phyloP scores from a whole-genome alignment of 2,888 invertebrate genomes.

The Allophyes oxyacanthae region DNA sequence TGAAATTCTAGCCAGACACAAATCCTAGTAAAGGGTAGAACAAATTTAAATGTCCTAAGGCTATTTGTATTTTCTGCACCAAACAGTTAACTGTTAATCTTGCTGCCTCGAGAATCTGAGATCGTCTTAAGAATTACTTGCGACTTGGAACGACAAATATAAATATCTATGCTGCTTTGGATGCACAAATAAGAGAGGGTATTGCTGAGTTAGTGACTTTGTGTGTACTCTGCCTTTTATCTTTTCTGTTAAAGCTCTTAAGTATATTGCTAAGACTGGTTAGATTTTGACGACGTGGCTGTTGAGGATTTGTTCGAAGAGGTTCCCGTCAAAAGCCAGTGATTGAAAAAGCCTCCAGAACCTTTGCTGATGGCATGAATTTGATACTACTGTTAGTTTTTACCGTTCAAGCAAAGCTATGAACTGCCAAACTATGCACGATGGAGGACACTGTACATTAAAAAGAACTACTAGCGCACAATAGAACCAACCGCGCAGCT shows the following conservation, averaged over 20 bases:
- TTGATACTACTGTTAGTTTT: too few species aligned
- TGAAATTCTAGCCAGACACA: conserved; percentile 54
- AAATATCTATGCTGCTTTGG: conserved; percentile 28
- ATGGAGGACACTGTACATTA: too few species aligned
- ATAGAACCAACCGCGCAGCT: too few species aligned
- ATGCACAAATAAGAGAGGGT: conserved; percentile 20
- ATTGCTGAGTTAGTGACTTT: conserved; percentile 17
- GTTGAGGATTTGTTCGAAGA: too few species aligned
- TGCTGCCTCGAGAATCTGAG: conserved; percentile 50
- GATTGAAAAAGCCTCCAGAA: too few species aligned
- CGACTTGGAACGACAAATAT: conserved; percentile 20
- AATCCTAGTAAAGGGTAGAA: conserved; percentile 55
- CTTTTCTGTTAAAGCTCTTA: too few species aligned
- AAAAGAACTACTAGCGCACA: too few species aligned
- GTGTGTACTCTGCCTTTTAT: conserved; percentile 35
- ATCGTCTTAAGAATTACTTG: conserved; percentile 46
- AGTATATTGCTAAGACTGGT: conserved; percentile 20
- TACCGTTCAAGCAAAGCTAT: too few species aligned
- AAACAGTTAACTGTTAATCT: conserved; percentile 56
- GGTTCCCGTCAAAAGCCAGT: too few species aligned
- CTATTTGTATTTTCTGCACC: conserved; percentile 60
- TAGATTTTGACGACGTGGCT: too few species aligned
- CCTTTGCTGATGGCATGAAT: too few species aligned
- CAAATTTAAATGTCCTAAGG: conserved; percentile 57
- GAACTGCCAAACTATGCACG: too few species aligned